Conservation (phyloP, 2,113 vertebrate species). For the Phaethornis superciliosus region DNA sequence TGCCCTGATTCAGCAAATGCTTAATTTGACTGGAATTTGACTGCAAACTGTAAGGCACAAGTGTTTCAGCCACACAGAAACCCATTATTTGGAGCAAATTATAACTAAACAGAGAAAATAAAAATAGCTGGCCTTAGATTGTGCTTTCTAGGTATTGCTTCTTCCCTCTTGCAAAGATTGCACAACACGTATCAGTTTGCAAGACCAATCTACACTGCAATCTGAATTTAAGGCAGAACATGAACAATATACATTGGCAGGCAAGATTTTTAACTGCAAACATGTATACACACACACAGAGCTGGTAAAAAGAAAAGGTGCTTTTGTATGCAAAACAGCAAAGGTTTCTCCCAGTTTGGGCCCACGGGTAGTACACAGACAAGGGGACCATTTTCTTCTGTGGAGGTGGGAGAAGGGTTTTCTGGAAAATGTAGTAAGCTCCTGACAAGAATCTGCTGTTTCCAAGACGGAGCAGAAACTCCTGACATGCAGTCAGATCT, state of each 20-base stretch:
- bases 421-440: not conserved
- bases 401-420: rapidly evolving
- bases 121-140: not conserved
- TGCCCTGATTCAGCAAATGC: not conserved
- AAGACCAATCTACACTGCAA: not conserved
- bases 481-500: not conserved
- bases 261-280: not conserved
- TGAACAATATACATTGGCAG: rapidly evolving
- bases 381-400: not conserved
- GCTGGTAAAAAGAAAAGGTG: not conserved
- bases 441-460: not conserved
- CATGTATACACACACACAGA: not conserved
- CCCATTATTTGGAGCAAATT: not conserved
- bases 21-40: not conserved
- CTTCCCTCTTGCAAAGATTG: not conserved
- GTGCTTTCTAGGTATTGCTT: not conserved
- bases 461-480: not conserved
- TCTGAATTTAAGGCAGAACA: not conserved
- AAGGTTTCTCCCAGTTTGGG: not conserved
- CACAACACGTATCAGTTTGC: not conserved
- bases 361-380: not conserved
- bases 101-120: not conserved
- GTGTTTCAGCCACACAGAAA: not conserved
- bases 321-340: not conserved
- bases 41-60: rapidly evolving